Evolutionary conservation across 2,797 vertebrate species (phyloP).

Genomic region (Lycodopsis pacificus): DNA sequence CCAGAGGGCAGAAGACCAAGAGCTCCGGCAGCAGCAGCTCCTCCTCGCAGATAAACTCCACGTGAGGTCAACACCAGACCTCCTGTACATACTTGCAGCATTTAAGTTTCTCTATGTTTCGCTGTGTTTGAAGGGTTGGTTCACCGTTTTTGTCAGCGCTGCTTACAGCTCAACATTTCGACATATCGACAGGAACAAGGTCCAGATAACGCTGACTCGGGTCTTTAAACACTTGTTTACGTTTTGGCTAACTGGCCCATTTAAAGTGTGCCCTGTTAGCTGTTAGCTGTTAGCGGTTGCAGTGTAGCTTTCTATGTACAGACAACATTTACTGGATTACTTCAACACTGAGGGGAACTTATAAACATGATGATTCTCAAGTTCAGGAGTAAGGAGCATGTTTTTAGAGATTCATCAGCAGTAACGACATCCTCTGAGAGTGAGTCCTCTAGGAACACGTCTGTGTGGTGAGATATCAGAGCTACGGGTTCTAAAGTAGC

Average conservation of each 20-base stretch:
- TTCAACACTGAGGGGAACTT: background rate
- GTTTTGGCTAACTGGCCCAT: background rate
- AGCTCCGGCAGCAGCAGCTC: constrained; percentile 88
- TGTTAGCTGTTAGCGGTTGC: no score
- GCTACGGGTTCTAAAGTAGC: background rate
- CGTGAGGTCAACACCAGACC: constrained; percentile 17
- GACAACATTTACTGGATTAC: background rate
- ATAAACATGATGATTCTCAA: background rate
- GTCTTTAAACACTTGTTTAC: background rate
- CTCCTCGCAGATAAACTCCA: constrained; percentile 85
- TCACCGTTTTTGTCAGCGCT: background rate
- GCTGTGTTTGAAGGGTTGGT: constrained; percentile 15
- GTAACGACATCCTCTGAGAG: background rate
- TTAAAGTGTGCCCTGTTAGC: background rate
- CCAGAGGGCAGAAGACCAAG: constrained; percentile 91
- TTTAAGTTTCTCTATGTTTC: constrained; percentile 12
- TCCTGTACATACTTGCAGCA: constrained; percentile 47
- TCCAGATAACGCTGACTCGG: no score
- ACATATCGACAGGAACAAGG: background rate
- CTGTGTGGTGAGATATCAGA: background rate
- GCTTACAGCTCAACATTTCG: background rate
- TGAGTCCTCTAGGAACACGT: background rate
- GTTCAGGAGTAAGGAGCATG: no score
- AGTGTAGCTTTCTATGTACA: background rate
- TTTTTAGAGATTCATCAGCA: background rate